Percentiles rank a stretch among this genome's conserved stretches.
Conservation (phyloP, 2,113 vertebrate species). For the Corythaixoides concolor region DNA sequence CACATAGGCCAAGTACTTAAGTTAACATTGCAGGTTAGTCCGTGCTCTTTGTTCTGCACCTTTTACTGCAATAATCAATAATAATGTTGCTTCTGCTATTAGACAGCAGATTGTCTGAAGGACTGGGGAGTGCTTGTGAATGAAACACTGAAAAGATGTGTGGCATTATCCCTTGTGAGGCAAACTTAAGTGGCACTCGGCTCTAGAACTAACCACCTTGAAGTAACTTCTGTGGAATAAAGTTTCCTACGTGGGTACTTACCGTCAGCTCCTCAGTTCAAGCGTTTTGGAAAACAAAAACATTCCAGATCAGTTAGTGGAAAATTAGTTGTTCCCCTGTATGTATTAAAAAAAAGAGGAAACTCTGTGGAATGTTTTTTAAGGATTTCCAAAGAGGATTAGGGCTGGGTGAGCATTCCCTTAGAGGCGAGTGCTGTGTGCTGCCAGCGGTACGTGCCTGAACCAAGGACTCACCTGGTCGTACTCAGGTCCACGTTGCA, state of each 20-base stretch:
- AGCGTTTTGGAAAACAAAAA: not conserved
- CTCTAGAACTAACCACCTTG: not conserved
- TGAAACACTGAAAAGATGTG: not conserved
- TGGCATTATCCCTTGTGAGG: not conserved
- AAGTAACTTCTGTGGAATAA: not conserved
- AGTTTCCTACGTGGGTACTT: not conserved
- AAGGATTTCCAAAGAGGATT: not conserved
- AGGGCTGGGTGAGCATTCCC: not conserved
- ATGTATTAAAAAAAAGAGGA: not conserved
- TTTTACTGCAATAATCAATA: not conserved
- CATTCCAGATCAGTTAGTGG: not conserved
- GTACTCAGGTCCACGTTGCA: not conserved
- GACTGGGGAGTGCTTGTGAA: not conserved
- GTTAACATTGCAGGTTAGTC: not conserved
- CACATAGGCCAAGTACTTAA: rapidly evolving
- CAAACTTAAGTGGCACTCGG: not conserved
- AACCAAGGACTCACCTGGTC: not conserved
- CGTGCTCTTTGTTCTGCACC: not conserved
- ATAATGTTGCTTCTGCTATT: not conserved
- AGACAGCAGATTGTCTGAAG: not conserved
- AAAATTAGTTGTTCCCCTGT: not conserved
- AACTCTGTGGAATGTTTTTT: not conserved
- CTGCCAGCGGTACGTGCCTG: not conserved
- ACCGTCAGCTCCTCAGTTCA: not conserved
- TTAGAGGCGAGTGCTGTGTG: not conserved